phyloP scores from a whole-genome alignment of 1,140 invertebrate species.

The Bombus picipes region DNA sequence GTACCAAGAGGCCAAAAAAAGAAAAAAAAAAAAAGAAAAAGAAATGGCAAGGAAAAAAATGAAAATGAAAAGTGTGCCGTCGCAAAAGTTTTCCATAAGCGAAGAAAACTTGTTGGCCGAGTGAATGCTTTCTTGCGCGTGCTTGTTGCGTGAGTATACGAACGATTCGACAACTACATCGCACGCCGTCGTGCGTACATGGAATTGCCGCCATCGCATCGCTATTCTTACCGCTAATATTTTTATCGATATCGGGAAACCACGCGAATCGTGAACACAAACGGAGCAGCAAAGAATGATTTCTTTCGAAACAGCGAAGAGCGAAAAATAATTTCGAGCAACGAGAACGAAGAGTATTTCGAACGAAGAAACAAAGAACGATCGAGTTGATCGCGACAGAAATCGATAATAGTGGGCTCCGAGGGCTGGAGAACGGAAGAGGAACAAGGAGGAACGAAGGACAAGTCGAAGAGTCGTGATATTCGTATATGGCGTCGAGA shows the following conservation, averaged over 20 bases:
- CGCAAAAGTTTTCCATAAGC: not conserved
- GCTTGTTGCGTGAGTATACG: not conserved
- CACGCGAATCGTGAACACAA: constrained; percentile 39
- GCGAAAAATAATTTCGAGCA: not conserved
- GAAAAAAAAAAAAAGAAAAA: no score
- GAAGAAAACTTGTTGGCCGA: not conserved
- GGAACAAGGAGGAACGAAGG: not conserved
- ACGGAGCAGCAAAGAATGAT: not conserved
- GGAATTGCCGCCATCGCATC: constrained; percentile 55
- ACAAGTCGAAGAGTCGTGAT: constrained; percentile 20
- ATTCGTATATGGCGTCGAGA: constrained; percentile 4
- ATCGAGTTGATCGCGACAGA: constrained; percentile 3
- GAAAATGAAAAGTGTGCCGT: not conserved
- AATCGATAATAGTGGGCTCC: not conserved
- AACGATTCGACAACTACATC: not conserved
- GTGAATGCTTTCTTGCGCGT: not conserved
- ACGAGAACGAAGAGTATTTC: not conserved
- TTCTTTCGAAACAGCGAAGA: not conserved
- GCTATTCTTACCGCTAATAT: constrained; percentile 55
- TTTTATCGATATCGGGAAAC: constrained; percentile 53
- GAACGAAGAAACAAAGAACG: not conserved
- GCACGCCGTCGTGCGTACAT: not conserved
- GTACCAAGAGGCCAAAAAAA: not conserved
- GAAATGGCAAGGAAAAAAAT: not conserved
- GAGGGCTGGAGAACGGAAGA: not conserved